phyloP scores from a whole-genome alignment of 2,888 invertebrate genomes.

The Neria commutata region DNA sequence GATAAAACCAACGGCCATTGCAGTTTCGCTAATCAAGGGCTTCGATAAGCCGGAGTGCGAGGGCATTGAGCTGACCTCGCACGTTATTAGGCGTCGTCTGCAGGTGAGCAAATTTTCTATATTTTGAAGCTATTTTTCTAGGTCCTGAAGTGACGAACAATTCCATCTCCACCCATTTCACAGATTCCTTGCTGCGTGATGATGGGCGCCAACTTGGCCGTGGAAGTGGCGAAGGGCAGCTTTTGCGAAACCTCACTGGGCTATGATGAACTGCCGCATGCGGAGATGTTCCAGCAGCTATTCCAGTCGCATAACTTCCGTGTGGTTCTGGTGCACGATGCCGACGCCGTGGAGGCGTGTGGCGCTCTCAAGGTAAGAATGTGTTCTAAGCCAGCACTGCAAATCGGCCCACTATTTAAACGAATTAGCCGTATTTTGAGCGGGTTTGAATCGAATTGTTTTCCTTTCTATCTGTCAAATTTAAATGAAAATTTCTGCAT shows the following conservation, averaged over 20 bases:
- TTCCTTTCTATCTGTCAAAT: not conserved
- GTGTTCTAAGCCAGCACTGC: too few relatives aligned
- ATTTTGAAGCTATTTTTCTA: too few relatives aligned
- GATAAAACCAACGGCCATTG: constrained; percentile 89
- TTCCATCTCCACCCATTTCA: constrained; percentile 4
- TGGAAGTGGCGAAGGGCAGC: constrained; percentile 95
- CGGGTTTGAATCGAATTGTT: not conserved
- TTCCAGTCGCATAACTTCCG: constrained; percentile 96
- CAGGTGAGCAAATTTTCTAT: constrained; percentile 60
- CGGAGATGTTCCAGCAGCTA: constrained; percentile 82
- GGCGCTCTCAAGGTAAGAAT: constrained; percentile 99
- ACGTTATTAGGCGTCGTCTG: constrained; percentile 86
- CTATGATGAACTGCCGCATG: constrained; percentile 78
- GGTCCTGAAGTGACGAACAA: too few relatives aligned
- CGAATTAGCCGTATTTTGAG: too few relatives aligned
- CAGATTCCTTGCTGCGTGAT: constrained; percentile 89
- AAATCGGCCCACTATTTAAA: too few relatives aligned
- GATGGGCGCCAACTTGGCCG: constrained; percentile 99
- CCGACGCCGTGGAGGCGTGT: constrained; percentile 96
- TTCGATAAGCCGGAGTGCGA: constrained; percentile 90
- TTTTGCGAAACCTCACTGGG: constrained; percentile 99
- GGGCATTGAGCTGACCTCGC: constrained; percentile 94
- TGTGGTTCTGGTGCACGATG: constrained; percentile 94
- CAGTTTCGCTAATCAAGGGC: constrained; percentile 95
- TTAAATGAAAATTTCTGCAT: too few relatives aligned